Evolutionary conservation across 1,140 invertebrate genomes (phyloP).

Genomic region (Heliconius himera): DNA sequence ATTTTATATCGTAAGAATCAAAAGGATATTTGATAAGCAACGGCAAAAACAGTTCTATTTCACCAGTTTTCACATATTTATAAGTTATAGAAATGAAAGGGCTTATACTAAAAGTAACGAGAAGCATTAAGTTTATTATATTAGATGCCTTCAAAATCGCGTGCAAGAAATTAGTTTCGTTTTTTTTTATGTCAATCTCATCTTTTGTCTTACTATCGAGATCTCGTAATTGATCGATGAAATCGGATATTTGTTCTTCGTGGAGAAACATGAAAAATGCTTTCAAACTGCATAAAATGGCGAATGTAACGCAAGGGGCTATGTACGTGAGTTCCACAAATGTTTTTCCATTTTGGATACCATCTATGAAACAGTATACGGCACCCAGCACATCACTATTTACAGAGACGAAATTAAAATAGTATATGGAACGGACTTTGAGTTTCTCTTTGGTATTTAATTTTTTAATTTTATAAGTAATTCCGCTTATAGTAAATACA

Average conservation of each 20-base stretch:
- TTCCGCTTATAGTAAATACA: constrained; percentile 8
- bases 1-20: constrained; percentile 44
- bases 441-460: constrained; percentile 25
- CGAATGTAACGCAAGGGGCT: constrained; percentile 48
- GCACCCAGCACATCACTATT: constrained; percentile 39
- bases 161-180: constrained; percentile 38
- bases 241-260: constrained; percentile 40
- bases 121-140: constrained; percentile 35
- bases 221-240: constrained; percentile 38
- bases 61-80: constrained; percentile 44
- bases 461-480: constrained; percentile 20
- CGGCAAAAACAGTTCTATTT: constrained; percentile 45
- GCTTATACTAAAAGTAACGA: constrained; percentile 37
- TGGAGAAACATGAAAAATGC: constrained; percentile 41
- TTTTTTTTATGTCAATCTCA: constrained; percentile 1
- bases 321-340: constrained; percentile 48
- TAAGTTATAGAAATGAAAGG: constrained; percentile 44
- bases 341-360: constrained; percentile 37
- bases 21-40: constrained; percentile 56
- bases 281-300: constrained; percentile 45
- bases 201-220: constrained; percentile 33
- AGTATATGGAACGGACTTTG: constrained; percentile 40
- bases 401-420: constrained; percentile 48
- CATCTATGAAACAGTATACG: constrained; percentile 42
- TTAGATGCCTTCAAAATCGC: constrained; percentile 37